Conservation (phyloP, 2,888 invertebrate species). For the Scotopteryx bipunctaria region DNA sequence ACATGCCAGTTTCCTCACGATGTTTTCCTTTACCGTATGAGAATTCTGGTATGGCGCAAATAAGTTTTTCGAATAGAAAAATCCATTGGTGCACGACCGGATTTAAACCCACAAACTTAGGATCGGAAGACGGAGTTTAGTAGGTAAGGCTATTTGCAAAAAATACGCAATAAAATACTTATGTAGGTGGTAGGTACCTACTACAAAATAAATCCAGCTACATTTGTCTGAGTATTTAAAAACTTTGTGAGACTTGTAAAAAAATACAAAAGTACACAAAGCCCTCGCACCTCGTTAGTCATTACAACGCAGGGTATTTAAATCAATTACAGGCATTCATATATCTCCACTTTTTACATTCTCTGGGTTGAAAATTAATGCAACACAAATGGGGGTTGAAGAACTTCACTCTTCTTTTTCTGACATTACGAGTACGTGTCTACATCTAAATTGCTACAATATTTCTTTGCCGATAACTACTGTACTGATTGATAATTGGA, state of each 20-base stretch:
- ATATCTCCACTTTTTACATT: slow-evolving; percentile 23
- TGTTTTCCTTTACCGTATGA: too few relatives aligned
- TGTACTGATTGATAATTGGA: neutral
- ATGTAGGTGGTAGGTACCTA: too few relatives aligned
- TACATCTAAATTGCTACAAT: neutral
- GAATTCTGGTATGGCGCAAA: too few relatives aligned
- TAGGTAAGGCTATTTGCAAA: too few relatives aligned
- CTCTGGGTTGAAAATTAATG: neutral
- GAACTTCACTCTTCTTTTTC: neutral
- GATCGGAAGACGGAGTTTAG: too few relatives aligned
- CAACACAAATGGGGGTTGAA: neutral
- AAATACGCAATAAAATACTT: too few relatives aligned
- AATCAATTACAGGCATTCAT: slow-evolving; percentile 23
- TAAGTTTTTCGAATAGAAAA: too few relatives aligned
- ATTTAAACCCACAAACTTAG: too few relatives aligned
- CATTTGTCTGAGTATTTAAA: too few relatives aligned
- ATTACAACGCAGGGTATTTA: slow-evolving; percentile 19
- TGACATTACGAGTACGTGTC: neutral
- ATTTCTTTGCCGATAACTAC: neutral
- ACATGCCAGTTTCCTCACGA: too few relatives aligned
- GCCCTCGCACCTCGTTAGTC: slow-evolving; percentile 10
- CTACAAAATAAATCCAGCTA: too few relatives aligned
- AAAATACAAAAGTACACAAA: slow-evolving; percentile 5
- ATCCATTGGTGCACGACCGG: too few relatives aligned
- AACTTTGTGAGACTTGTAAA: neutral